Evolutionary conservation across 2,797 vertebrate genomes (phyloP).

Genomic region (Mionectes olivaceus): DNA sequence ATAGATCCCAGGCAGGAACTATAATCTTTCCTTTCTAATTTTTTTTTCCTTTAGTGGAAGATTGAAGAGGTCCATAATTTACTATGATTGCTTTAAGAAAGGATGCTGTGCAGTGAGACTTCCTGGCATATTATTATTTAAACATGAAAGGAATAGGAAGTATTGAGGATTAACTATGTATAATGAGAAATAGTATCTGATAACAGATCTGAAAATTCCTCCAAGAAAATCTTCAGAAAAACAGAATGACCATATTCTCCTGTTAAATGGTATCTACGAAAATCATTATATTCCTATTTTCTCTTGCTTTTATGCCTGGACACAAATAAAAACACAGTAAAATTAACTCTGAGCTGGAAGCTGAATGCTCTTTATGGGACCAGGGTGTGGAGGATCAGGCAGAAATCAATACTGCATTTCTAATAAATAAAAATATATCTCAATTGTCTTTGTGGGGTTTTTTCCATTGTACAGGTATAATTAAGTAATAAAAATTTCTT

Average conservation of each 20-base stretch:
- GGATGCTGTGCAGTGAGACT: not conserved
- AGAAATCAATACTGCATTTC: not conserved
- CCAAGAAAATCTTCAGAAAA: not conserved
- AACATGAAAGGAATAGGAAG: not conserved
- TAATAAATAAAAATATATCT: not conserved
- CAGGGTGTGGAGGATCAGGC: not conserved
- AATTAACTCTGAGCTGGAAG: not conserved
- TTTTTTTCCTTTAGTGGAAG: not conserved
- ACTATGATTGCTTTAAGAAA: constrained; percentile 24
- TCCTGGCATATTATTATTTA: not conserved
- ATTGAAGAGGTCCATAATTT: constrained; percentile 22
- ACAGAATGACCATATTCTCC: not conserved
- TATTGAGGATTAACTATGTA: not conserved
- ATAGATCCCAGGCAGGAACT: not conserved
- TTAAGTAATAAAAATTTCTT: not conserved
- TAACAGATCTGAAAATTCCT: not conserved
- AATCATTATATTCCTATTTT: not conserved
- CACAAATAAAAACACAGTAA: not conserved
- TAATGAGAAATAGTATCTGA: not conserved
- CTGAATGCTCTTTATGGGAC: fast-evolving
- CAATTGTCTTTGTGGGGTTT: not conserved
- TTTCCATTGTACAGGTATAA: not conserved
- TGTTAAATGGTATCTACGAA: not conserved
- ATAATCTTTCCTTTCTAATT: not conserved
- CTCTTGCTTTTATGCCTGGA: not conserved